Evolutionary conservation across 2,113 vertebrate genomes (phyloP).

Genomic region (Argyrosomus japonicus): DNA sequence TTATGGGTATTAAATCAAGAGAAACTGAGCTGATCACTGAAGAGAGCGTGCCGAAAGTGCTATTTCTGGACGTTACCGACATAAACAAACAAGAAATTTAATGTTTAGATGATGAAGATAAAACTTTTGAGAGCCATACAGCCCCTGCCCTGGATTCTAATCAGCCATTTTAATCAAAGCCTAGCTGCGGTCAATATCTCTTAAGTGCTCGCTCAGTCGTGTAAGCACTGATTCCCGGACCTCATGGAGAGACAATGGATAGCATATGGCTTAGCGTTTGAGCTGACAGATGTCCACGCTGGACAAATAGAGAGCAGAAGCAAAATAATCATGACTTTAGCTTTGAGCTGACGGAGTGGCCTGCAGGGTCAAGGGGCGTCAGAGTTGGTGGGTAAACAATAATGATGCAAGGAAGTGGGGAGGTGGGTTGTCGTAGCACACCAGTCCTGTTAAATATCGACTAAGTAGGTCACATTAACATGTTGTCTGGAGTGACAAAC

Average conservation of each 20-base stretch:
- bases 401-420: conserved; percentile 33
- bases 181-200: conserved; percentile 49
- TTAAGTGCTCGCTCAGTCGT: conserved; percentile 49
- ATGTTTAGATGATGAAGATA: conserved; percentile 24
- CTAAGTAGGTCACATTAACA: conserved; percentile 60
- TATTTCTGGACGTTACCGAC: conserved; percentile 8
- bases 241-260: conserved; percentile 64
- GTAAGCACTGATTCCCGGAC: conserved; percentile 47
- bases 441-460: conserved; percentile 32
- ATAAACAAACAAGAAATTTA: conserved; percentile 18
- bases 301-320: conserved; percentile 60
- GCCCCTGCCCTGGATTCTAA: conserved; percentile 31
- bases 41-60: conserved; percentile 22
- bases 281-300: conserved; percentile 79
- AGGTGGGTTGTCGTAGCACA: conserved; percentile 28
- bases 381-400: conserved; percentile 43
- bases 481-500: conserved; percentile 25
- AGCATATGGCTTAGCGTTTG: conserved; percentile 77
- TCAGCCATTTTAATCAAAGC: conserved; percentile 63
- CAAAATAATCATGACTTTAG: conserved; percentile 77
- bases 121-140: conserved; percentile 7
- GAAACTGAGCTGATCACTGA: conserved; percentile 31
- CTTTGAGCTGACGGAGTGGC: conserved; percentile 61
- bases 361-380: conserved; percentile 61
- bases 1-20: conserved; percentile 47